These are phyloP conservation scores for Chrysaora quinquecirrha DNA, from an alignment of 30 jellyfish, hydroid and myxozoan genomes.

Conservation along the genomic window DNA sequence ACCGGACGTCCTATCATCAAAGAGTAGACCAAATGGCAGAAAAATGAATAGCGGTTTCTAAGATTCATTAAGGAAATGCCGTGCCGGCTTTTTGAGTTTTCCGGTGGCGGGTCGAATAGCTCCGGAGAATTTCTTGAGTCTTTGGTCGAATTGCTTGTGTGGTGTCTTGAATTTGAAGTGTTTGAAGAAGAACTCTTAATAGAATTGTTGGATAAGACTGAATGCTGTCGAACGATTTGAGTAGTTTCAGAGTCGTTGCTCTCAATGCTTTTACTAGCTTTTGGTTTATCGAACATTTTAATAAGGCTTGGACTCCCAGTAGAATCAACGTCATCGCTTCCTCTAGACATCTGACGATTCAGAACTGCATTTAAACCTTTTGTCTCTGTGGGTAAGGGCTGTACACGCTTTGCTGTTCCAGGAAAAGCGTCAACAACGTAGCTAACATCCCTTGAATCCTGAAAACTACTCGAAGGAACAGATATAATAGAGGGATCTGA, in stretches of 20 bases:
- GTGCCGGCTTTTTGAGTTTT: slow-evolving; percentile 4
- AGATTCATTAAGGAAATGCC: slow-evolving; percentile 38
- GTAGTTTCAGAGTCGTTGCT: background rate
- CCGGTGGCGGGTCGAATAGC: slow-evolving; percentile 45
- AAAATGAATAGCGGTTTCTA: slow-evolving; percentile 58
- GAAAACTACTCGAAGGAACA: background rate
- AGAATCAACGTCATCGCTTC: slow-evolving; percentile 39
- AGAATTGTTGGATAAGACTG: slow-evolving; percentile 19
- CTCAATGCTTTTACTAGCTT: background rate
- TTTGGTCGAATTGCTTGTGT: background rate
- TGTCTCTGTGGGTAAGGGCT: background rate
- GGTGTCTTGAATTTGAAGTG: slow-evolving; percentile 31
- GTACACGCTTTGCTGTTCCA: slow-evolving; percentile 55
- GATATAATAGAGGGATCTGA: slow-evolving; percentile 30
- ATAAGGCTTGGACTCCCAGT: slow-evolving; percentile 25
- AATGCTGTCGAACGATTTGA: background rate
- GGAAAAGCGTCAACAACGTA: slow-evolving; percentile 12
- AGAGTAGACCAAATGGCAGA: slow-evolving; percentile 82
- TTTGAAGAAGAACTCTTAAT: slow-evolving; percentile 54
- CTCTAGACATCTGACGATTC: slow-evolving; percentile 2
- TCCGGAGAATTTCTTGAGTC: background rate
- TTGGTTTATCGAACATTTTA: background rate
- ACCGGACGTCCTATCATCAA: slow-evolving; percentile 91
- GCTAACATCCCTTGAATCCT: slow-evolving; percentile 13
- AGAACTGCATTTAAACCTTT: background rate